Evolutionary conservation across 2,113 vertebrate genomes (phyloP).

Genomic region (Gopherus evgoodei): DNA sequence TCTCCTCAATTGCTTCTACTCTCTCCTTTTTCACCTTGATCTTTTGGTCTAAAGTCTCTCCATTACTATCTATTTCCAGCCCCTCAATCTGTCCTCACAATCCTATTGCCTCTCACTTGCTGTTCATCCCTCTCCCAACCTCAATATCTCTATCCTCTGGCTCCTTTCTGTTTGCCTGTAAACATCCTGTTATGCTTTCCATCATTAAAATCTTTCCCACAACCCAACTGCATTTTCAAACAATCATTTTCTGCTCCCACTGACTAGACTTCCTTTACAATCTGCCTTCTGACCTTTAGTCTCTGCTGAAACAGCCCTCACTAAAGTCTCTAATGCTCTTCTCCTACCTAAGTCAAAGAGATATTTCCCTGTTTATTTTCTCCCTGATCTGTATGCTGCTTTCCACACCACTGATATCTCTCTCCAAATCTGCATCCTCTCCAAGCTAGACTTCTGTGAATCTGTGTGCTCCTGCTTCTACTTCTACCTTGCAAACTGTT

Average conservation of each 20-base stretch:
- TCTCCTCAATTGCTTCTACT: not conserved
- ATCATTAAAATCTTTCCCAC: not conserved
- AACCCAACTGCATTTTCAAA: not conserved
- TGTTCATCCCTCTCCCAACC: not conserved
- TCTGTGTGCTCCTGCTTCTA: not conserved
- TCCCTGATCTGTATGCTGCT: not conserved
- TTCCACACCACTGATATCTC: not conserved
- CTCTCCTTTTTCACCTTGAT: not conserved
- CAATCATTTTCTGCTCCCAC: not conserved
- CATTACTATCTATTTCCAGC: not conserved
- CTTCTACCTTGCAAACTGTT: not conserved
- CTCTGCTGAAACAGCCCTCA: rapidly evolving
- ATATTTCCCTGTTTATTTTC: not conserved
- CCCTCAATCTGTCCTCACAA: not conserved
- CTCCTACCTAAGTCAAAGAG: not conserved
- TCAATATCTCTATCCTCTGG: not conserved
- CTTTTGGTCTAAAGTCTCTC: not conserved
- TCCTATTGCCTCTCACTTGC: not conserved
- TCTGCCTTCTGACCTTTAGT: not conserved
- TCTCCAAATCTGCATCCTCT: not conserved
- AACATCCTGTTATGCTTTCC: not conserved
- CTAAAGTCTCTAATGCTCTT: rapidly evolving
- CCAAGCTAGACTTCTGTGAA: not conserved
- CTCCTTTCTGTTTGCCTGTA: not conserved
- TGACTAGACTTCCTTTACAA: not conserved